Percentiles rank a stretch among this genome's conserved stretches.
Evolutionary conservation across 1,140 invertebrate genomes (phyloP).

Genomic region (Panulirus ornatus): DNA sequence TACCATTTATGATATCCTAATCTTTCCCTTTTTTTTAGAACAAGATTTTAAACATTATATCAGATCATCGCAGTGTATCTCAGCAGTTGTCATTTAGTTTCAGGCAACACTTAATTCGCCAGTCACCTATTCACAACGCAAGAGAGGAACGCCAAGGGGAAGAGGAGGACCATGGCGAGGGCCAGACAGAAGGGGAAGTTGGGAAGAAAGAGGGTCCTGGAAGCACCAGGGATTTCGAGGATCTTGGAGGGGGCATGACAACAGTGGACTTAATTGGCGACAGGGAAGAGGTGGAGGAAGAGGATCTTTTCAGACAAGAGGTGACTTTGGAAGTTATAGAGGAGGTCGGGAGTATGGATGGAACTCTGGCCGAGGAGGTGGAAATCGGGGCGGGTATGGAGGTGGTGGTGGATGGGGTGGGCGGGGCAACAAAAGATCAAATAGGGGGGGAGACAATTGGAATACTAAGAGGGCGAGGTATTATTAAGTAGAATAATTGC

Average conservation of each 20-base stretch:
- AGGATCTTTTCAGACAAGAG: neutral
- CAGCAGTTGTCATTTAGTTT: too few species aligned
- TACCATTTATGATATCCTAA: too few species aligned
- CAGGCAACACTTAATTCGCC: conserved; percentile 9
- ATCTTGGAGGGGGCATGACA: conserved; percentile 7
- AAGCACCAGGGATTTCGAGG: neutral
- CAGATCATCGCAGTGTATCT: too few species aligned
- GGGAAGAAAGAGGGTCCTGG: neutral
- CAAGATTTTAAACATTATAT: too few species aligned
- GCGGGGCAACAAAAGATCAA: conserved; percentile 24
- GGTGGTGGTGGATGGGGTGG: conserved; percentile 21
- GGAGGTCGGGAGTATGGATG: conserved; percentile 32
- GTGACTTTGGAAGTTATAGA: conserved; percentile 29
- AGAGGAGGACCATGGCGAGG: conserved; percentile 21
- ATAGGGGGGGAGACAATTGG: conserved; percentile 32
- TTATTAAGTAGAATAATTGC: neutral
- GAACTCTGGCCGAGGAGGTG: conserved; percentile 5
- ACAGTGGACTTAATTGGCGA: conserved; percentile 10
- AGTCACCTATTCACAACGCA: neutral
- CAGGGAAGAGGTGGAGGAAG: conserved; percentile 19
- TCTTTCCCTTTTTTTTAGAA: too few species aligned
- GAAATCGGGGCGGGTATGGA: neutral
- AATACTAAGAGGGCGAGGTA: conserved; percentile 36
- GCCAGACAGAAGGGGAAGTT: neutral
- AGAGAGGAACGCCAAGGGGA: neutral